Evolutionary conservation across 2,113 vertebrate genomes (phyloP).

Genomic region (Chaetura pelagica): DNA sequence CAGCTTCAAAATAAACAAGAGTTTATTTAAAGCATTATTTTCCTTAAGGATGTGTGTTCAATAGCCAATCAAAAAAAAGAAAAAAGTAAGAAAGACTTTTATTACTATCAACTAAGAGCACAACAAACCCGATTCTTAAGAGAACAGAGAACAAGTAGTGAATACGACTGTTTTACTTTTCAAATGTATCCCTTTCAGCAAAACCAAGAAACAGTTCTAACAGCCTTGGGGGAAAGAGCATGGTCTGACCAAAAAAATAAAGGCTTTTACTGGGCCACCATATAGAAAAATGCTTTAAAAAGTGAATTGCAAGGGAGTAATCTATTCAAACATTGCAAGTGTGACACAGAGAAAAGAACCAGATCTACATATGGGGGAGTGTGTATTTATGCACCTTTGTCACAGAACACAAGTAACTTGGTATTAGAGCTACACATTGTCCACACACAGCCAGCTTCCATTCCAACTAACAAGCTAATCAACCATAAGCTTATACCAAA

Average conservation of each 20-base stretch:
- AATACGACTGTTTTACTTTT: neutral
- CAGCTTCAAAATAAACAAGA: neutral
- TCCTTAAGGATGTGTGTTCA: neutral
- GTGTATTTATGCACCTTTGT: neutral
- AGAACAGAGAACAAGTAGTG: neutral
- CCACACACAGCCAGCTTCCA: neutral
- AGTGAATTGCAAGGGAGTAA: neutral
- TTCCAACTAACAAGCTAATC: neutral
- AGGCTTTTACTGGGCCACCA: neutral
- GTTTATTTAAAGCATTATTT: neutral
- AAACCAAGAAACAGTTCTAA: neutral
- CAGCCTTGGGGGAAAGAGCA: neutral
- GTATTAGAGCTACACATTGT: neutral
- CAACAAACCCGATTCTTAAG: neutral
- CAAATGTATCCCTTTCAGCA: neutral
- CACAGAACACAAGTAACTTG: neutral
- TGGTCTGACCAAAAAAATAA: neutral
- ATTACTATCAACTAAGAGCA: neutral
- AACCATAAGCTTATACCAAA: neutral
- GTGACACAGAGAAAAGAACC: neutral
- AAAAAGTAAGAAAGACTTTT: neutral
- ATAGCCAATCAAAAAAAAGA: neutral
- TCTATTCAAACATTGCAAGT: neutral
- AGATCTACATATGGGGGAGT: fast-evolving
- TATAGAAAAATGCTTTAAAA: neutral